Percentiles rank a stretch among this genome's conserved stretches.
Evolutionary conservation across 2,113 vertebrate genomes (phyloP).

Genomic region (Microtus oregoni): DNA sequence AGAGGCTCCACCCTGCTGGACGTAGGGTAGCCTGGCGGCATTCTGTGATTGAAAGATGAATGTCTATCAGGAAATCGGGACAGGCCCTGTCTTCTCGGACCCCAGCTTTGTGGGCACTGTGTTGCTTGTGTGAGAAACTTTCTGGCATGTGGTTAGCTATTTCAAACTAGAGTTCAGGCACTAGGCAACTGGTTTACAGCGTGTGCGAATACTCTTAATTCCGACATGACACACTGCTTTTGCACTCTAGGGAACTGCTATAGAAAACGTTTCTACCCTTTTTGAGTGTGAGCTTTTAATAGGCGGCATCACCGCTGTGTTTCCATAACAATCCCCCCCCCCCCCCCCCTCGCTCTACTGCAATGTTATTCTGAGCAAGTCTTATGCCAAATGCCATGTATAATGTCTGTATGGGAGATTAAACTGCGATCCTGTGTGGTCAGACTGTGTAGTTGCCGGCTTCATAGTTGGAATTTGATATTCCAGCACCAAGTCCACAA

Average conservation of each 20-base stretch:
- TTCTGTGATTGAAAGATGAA: constrained; percentile 68
- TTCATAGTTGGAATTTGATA: constrained; percentile 84
- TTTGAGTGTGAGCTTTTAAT: constrained; percentile 84
- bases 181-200: constrained; percentile 81
- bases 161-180: constrained; percentile 79
- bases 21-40: constrained; percentile 63
- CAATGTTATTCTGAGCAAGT: constrained; percentile 81
- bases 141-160: constrained; percentile 82
- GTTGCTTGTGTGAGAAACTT: constrained; percentile 81
- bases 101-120: constrained; percentile 73
- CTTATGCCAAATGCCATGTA: constrained; percentile 84
- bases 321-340: constrained; percentile 71
- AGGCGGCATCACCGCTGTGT: constrained; percentile 83
- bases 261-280: constrained; percentile 85
- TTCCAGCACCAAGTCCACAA: constrained; percentile 81
- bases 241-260: constrained; percentile 84
- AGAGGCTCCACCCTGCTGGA: constrained; percentile 50
- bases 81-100: constrained; percentile 53
- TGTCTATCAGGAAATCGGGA: constrained; percentile 68
- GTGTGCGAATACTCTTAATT: constrained; percentile 85
- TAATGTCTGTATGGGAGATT: constrained; percentile 87
- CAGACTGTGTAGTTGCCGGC: constrained; percentile 81
- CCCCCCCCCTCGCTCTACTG: constrained; percentile 77
- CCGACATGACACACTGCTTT: constrained; percentile 83
- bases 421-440: constrained; percentile 84